These are phyloP conservation scores for Anomalospiza imberbis DNA, from an alignment of 2,797 vertebrate species.

Conservation along the genomic window DNA sequence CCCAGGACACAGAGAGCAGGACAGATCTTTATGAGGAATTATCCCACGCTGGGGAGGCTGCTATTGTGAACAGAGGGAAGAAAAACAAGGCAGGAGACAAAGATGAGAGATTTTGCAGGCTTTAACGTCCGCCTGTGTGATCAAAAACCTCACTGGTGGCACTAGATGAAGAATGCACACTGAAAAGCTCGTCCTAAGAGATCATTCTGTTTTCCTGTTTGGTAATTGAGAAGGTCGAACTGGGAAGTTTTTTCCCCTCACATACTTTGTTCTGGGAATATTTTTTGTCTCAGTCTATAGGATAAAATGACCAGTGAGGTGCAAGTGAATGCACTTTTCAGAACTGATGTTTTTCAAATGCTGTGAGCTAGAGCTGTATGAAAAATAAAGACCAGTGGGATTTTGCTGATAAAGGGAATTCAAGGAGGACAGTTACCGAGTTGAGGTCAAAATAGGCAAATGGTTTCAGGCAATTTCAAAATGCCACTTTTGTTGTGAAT, in stretches of 20 bases:
- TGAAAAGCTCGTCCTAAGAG: slow-evolving; percentile 1
- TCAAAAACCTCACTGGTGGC: not conserved
- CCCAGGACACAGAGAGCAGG: not conserved
- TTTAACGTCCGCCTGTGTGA: not conserved
- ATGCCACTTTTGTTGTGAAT: not conserved
- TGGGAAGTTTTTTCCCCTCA: not conserved
- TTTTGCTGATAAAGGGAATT: not conserved
- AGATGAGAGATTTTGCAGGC: not conserved
- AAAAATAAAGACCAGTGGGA: not conserved
- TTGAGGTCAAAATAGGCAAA: not conserved
- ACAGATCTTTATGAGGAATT: slow-evolving; percentile 34
- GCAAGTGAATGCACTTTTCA: not conserved
- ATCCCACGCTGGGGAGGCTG: slow-evolving; percentile 1
- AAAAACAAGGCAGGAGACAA: slow-evolving; percentile 48
- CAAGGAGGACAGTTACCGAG: not conserved
- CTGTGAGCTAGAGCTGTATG: not conserved
- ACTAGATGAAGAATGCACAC: not conserved
- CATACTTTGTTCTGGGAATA: not conserved
- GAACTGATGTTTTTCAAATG: not conserved
- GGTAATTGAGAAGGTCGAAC: not conserved
- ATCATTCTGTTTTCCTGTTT: not conserved
- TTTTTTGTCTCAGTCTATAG: not conserved
- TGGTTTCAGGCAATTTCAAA: not conserved
- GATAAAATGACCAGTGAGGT: not conserved
- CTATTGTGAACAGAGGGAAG: not conserved